A percentile compares a stretch with the other conserved stretches of the same genome.
Conservation (phyloP, 2,888 invertebrate species). For the Meteorus colon region DNA sequence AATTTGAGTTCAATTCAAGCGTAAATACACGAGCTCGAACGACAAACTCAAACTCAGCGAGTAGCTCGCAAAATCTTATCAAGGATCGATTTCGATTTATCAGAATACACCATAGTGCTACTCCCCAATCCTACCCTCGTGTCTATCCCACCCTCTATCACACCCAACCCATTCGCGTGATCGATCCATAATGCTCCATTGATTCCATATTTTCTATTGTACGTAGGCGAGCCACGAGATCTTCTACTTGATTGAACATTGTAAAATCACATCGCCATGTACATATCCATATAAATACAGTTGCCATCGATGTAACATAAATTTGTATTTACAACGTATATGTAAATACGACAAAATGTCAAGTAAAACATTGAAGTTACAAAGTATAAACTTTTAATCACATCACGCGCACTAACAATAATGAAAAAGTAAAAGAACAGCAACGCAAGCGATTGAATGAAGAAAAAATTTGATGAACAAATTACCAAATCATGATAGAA, state of each 20-base stretch:
- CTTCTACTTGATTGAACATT: slow-evolving; percentile 31
- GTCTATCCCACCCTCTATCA: slow-evolving; percentile 1
- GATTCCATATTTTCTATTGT: slow-evolving; percentile 38
- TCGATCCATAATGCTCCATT: slow-evolving; percentile 43
- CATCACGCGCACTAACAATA: not conserved
- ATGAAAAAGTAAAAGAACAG: not conserved
- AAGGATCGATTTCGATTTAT: slow-evolving; percentile 53
- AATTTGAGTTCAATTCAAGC: slow-evolving; percentile 45
- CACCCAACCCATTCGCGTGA: slow-evolving; percentile 15
- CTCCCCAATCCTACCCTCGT: slow-evolving; percentile 17
- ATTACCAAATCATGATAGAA: not conserved
- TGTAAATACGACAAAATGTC: not conserved
- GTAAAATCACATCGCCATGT: slow-evolving; percentile 2
- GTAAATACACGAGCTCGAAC: slow-evolving; percentile 41
- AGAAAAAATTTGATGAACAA: not conserved
- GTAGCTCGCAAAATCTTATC: slow-evolving; percentile 51
- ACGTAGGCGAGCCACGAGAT: slow-evolving; percentile 17
- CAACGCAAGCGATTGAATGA: not conserved
- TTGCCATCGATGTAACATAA: not conserved
- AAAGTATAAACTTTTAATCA: not conserved
- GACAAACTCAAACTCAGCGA: slow-evolving; percentile 34
- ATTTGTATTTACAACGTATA: not conserved
- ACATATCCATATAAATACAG: slow-evolving; percentile 10
- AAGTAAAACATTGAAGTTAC: not conserved
- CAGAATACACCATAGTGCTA: slow-evolving; percentile 45